Evolutionary conservation across 2,797 vertebrate species (phyloP).

Genomic region (Enteromius viviparus): DNA sequence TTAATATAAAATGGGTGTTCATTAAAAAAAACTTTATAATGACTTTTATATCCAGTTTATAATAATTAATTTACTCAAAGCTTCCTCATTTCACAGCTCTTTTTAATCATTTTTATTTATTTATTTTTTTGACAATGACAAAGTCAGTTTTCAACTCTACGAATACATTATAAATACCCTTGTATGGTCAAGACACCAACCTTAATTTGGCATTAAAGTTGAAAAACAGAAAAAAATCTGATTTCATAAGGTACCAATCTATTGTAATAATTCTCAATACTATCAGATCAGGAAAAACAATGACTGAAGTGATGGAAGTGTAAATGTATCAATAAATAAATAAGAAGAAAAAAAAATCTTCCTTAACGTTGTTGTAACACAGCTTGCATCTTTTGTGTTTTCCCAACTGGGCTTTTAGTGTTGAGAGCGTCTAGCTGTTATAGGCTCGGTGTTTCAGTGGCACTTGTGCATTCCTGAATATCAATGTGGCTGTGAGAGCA

Average conservation of each 20-base stretch:
- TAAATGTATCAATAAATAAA: neutral
- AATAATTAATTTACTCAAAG: neutral
- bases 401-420: constrained; percentile 36
- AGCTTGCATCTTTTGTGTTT: constrained; percentile 47
- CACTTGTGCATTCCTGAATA: constrained; percentile 56
- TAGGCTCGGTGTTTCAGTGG: constrained; percentile 37
- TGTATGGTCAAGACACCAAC: neutral
- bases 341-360: neutral
- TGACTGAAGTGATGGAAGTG: neutral
- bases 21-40: neutral
- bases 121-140: neutral
- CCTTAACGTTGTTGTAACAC: constrained; percentile 44
- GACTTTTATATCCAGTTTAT: neutral
- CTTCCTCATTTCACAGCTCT: neutral
- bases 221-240: neutral
- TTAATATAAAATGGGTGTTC: neutral
- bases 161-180: constrained; percentile 9
- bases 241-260: constrained; percentile 18
- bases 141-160: neutral
- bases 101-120: too few relatives aligned
- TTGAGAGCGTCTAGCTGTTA: constrained; percentile 39
- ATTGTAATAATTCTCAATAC: constrained; percentile 1
- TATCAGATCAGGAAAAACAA: neutral
- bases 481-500: constrained; percentile 50
- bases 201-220: neutral